Evolutionary conservation across 2,888 invertebrate genomes (phyloP).

Genomic region (Sinodicranocentrus sp.): DNA sequence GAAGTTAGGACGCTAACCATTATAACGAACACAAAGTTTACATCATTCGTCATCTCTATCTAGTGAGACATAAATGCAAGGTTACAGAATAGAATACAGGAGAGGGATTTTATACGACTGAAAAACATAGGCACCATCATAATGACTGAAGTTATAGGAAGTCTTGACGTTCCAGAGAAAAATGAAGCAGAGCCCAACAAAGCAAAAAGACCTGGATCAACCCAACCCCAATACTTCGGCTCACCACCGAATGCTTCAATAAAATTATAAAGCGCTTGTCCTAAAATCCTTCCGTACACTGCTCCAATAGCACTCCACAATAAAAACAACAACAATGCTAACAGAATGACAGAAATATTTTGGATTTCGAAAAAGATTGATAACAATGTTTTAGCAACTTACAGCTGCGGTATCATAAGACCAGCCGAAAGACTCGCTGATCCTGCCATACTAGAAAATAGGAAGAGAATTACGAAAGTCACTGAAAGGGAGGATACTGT

Average conservation of each 20-base stretch:
- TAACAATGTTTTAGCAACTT: background rate
- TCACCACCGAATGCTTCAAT: conserved; percentile 13
- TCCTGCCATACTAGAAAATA: conserved; percentile 41
- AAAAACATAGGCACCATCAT: conserved; percentile 38
- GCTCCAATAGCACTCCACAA: conserved; percentile 45
- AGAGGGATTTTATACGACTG: no score
- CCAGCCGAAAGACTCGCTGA: conserved; percentile 33
- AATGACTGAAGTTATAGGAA: conserved; percentile 51
- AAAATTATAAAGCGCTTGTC: conserved; percentile 27
- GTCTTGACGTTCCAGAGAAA: conserved; percentile 50
- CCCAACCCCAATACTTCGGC: conserved; percentile 13
- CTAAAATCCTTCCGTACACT: conserved; percentile 39
- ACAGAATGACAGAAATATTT: no score
- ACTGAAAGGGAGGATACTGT: background rate
- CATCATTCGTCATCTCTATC: conserved; percentile 57
- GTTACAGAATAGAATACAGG: no score
- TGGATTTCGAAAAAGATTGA: background rate
- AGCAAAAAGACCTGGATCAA: conserved; percentile 49
- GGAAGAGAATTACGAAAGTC: conserved; percentile 22
- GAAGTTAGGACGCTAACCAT: conserved; percentile 47
- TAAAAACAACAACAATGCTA: background rate
- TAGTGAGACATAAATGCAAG: conserved; percentile 9
- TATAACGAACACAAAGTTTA: conserved; percentile 39
- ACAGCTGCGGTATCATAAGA: conserved; percentile 53
- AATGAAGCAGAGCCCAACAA: conserved; percentile 51